Evolutionary conservation across 2,888 invertebrate species (phyloP).

Genomic region (Agrochola lychnidis): DNA sequence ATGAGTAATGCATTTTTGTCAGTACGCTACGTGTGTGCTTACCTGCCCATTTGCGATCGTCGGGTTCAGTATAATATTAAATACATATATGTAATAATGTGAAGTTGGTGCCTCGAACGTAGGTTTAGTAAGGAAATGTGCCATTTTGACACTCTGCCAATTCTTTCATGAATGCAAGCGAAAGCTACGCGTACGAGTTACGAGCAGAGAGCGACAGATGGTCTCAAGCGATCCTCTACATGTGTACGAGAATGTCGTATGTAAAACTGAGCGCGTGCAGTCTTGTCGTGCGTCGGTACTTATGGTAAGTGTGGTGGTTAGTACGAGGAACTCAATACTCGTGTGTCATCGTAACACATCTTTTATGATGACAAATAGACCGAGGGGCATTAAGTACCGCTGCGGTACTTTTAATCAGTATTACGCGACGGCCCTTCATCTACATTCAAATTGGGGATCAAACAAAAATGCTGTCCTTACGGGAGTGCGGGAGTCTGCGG

Average conservation of each 20-base stretch:
- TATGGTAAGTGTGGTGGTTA: not conserved
- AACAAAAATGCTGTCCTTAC: constrained; percentile 75
- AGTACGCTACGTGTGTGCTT: not conserved
- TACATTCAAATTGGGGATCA: constrained; percentile 81
- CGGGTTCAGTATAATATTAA: not conserved
- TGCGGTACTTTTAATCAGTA: constrained; percentile 72
- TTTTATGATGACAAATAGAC: not conserved
- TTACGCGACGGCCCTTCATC: constrained; percentile 73
- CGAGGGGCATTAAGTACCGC: not conserved
- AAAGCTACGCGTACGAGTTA: not conserved
- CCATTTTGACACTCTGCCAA: constrained; percentile 47
- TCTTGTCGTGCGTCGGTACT: not conserved
- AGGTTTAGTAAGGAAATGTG: not conserved
- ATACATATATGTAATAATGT: not conserved
- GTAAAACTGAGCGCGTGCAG: not conserved
- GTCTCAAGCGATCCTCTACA: not conserved
- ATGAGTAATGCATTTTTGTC: not conserved
- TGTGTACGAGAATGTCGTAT: not conserved
- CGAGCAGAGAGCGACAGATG: constrained; percentile 11
- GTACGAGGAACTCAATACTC: not conserved
- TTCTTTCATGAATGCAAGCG: not conserved
- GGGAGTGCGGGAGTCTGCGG: constrained; percentile 16
- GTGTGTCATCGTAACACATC: not conserved
- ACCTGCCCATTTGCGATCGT: not conserved
- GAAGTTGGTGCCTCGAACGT: not conserved